phyloP scores from a whole-genome alignment of 1,140 invertebrate species.

The Drosophila miranda region DNA sequence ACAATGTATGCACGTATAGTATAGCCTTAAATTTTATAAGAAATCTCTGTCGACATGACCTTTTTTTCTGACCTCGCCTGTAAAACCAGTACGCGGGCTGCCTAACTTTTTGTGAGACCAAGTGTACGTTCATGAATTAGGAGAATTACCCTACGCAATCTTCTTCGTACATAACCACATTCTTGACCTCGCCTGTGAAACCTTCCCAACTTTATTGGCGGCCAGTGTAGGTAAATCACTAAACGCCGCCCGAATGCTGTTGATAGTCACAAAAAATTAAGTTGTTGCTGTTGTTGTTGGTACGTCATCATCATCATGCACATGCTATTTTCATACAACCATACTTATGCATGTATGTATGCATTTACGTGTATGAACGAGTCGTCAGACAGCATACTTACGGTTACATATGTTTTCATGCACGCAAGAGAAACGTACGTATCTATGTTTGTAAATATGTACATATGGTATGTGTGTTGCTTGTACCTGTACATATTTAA shows the following conservation, averaged over 20 bases:
- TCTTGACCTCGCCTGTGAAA: slow-evolving; percentile 17
- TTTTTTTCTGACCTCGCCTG: too few relatives aligned
- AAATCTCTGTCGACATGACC: too few relatives aligned
- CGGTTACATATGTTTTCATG: slow-evolving; percentile 7
- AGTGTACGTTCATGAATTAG: too few relatives aligned
- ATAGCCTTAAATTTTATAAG: too few relatives aligned
- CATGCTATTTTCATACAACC: slow-evolving; percentile 18
- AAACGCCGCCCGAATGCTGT: slow-evolving; percentile 23
- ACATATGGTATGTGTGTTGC: slow-evolving; percentile 12
- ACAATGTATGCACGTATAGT: too few relatives aligned
- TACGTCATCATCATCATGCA: slow-evolving; percentile 45
- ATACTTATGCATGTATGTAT: slow-evolving; percentile 24
- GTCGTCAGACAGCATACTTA: slow-evolving; percentile 20
- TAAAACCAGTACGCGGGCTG: too few relatives aligned
- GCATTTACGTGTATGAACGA: slow-evolving; percentile 19
- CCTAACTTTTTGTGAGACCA: too few relatives aligned
- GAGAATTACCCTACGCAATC: too few relatives aligned
- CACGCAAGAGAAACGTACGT: slow-evolving; percentile 5
- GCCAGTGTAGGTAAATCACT: slow-evolving; percentile 25
- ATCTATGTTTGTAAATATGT: slow-evolving; percentile 9
- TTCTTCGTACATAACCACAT: too few relatives aligned
- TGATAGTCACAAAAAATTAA: slow-evolving; percentile 66
- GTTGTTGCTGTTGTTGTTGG: slow-evolving; percentile 36
- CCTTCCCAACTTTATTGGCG: slow-evolving; percentile 7
- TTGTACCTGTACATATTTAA: slow-evolving; percentile 39